Evolutionary conservation across 2,797 vertebrate genomes (phyloP).

Genomic region (Coracias cyanogaster): DNA sequence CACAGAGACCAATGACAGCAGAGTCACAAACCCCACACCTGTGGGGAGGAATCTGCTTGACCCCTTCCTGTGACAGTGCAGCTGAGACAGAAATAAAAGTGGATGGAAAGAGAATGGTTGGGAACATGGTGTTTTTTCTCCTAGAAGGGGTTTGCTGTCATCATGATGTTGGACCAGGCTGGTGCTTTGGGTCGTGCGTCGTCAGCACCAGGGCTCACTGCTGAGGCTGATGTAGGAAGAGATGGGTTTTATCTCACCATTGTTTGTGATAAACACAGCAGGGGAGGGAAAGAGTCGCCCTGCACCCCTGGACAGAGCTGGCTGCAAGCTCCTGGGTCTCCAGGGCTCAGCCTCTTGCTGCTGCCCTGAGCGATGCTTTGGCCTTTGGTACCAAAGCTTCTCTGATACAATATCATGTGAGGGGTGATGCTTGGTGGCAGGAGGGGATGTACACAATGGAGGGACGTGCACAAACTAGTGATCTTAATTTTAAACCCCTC

Average conservation of each 20-base stretch:
- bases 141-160: background rate
- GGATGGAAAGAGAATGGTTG: background rate
- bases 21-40: constrained; percentile 19
- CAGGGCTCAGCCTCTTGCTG: background rate
- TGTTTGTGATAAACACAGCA: background rate
- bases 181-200: accelerated
- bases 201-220: background rate
- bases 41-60: constrained; percentile 55
- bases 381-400: background rate
- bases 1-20: constrained; percentile 67
- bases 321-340: background rate
- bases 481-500: background rate
- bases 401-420: accelerated
- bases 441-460: background rate
- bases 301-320: background rate
- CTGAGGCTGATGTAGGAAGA: background rate
- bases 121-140: background rate
- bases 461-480: background rate
- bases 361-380: accelerated
- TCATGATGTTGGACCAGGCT: accelerated
- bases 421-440: accelerated
- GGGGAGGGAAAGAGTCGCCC: background rate
- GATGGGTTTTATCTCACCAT: background rate
- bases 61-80: background rate
- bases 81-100: background rate